Evolutionary conservation across 2,113 vertebrate species (phyloP), one percentile per base, ranked within the genome.

Genomic region (Sorex araneus): DNA sequence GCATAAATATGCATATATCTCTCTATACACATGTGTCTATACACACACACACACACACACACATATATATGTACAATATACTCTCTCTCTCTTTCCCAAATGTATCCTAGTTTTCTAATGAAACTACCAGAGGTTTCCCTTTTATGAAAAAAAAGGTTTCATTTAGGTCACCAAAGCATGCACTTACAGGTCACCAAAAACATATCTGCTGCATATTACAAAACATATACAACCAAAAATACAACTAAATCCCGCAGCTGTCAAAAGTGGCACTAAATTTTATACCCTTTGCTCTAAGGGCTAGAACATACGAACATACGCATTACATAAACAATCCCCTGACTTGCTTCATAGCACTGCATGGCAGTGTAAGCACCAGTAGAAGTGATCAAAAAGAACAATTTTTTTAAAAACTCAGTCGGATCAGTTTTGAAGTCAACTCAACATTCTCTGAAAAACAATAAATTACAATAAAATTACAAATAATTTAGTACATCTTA

Each of bases 401-500:
- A 60, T 6, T 60, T 60, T 64, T 50, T 50, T 50, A 50, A 91
- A 94, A 84, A 95, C 32, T 94, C 18, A n/a, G n/a, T 90, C 8
- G 2, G 3, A 69, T 84, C 36, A 80, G 8, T 76, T 80, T 76
- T 94, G 75, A 89, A 84, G 16, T 90, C 43, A 94, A 75, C 16
- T 89, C 63, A 71, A 60, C 9, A 92, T n/a, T 34, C 8, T 84
- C 60, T 66, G 3, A 87, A 54, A 84, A 77, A 90, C 86, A 84
- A 77, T 8, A 82, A 34, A 90, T 57, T 66, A 43, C 36, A 82
- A n/a, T 79, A 87, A 91, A 89, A 54, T 79, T 76, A 92, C 11
- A 79, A 70, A 84, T 34, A 89, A 86, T 77, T 87, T 27, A 88
- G 63, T 19, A 21, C 83, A 70, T 75, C 11, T 43, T 73, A 71